These are phyloP conservation scores for Ichneumoninae sp. DNA, from an alignment of 2,888 invertebrate genomes.

Conservation along the genomic window DNA sequence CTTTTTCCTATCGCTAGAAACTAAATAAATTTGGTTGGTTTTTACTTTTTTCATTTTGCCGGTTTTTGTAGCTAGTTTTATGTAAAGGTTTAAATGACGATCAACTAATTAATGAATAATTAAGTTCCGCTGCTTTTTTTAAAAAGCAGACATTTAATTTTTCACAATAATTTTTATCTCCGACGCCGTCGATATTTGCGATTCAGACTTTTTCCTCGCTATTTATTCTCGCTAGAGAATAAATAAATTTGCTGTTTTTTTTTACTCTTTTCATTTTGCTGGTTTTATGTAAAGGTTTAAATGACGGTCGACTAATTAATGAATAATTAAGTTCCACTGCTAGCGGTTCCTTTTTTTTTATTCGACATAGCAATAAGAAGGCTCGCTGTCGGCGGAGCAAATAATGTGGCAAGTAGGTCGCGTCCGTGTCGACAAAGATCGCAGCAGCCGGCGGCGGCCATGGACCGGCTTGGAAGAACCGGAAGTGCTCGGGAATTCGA, in stretches of 20 bases:
- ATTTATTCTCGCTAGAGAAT: neutral
- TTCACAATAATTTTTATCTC: neutral
- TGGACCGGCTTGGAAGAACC: constrained; percentile 38
- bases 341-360: neutral
- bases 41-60: neutral
- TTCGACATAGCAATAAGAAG: neutral
- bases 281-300: neutral
- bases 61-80: neutral
- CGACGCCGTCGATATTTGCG: neutral
- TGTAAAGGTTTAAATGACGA: neutral
- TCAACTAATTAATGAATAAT: neutral
- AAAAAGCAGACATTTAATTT: constrained; percentile 36
- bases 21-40: neutral
- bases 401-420: constrained; percentile 41
- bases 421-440: constrained; percentile 47
- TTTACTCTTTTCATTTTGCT: neutral
- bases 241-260: neutral
- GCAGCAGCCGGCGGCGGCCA: constrained; percentile 33
- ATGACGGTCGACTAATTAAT: neutral
- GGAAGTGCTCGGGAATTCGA: constrained; percentile 51
- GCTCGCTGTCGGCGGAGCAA: neutral
- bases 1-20: neutral
- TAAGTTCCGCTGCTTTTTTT: neutral
- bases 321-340: neutral
- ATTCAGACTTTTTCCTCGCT: neutral